Evolutionary conservation across 2,888 invertebrate genomes (phyloP).

Genomic region (Dendrolimus pini): DNA sequence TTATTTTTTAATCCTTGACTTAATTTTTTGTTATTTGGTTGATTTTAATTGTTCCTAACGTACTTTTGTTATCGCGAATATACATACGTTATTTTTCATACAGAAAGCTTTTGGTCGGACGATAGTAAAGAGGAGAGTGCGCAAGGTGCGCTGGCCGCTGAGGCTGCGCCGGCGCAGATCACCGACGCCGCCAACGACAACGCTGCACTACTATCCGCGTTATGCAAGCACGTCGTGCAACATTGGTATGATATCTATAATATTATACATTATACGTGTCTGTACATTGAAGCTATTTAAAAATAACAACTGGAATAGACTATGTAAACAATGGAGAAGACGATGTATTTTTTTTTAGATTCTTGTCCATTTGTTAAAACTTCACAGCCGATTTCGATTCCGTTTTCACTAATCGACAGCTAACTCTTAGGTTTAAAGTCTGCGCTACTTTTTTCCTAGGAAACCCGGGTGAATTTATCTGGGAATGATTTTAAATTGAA

Average conservation of each 20-base stretch:
- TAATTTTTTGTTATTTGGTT: neutral
- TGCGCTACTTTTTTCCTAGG: too few relatives aligned
- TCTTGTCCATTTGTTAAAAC: too few relatives aligned
- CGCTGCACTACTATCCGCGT: conserved; percentile 48
- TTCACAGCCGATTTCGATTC: too few relatives aligned
- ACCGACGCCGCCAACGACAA: conserved; percentile 50
- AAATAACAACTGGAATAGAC: too few relatives aligned
- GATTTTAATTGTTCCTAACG: neutral
- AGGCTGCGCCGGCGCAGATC: conserved; percentile 23
- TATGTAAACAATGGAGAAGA: too few relatives aligned
- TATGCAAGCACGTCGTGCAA: conserved; percentile 62
- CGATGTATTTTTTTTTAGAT: too few relatives aligned
- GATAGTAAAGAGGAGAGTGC: conserved; percentile 41
- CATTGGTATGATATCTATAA: conserved; percentile 33
- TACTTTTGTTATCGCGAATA: too few relatives aligned
- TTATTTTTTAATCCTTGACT: neutral
- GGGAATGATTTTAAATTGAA: too few relatives aligned
- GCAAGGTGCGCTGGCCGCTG: conserved; percentile 16
- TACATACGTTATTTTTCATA: neutral
- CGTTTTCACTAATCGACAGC: too few relatives aligned
- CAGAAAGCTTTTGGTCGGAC: conserved; percentile 65
- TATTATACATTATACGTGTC: neutral
- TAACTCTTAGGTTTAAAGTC: too few relatives aligned
- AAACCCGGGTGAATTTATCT: too few relatives aligned
- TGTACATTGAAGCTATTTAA: too few relatives aligned